Evolutionary conservation across 2,888 invertebrate genomes (phyloP).

Genomic region (Megaustenia siamemsis): DNA sequence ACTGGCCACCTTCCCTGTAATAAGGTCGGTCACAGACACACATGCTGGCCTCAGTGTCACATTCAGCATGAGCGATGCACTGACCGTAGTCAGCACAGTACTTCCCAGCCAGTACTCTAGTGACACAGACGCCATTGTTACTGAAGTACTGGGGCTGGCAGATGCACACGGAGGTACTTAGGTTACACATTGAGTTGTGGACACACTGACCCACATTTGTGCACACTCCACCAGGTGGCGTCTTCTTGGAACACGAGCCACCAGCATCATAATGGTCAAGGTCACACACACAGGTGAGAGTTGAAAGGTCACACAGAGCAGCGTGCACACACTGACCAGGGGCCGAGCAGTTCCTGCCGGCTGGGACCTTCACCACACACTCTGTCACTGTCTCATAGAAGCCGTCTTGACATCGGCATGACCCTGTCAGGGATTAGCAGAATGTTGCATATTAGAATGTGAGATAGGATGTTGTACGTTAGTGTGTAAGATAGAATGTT

Average conservation of each 20-base stretch:
- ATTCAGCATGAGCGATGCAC: conserved; percentile 53
- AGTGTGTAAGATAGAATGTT: too few species aligned
- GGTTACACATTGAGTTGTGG: conserved; percentile 49
- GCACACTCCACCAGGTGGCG: conserved; percentile 40
- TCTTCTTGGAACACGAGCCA: conserved; percentile 31
- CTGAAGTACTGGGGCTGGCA: conserved; percentile 50
- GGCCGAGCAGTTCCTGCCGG: conserved; percentile 43
- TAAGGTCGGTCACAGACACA: conserved; percentile 46
- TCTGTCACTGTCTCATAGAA: conserved; percentile 38
- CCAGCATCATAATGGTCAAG: conserved; percentile 30
- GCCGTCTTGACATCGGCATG: conserved; percentile 44
- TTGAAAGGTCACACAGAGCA: conserved; percentile 47
- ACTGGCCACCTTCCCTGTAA: conserved; percentile 40
- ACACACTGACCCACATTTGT: conserved; percentile 50
- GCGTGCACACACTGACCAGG: conserved; percentile 54
- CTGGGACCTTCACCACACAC: conserved; percentile 32
- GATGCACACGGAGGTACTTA: conserved; percentile 23
- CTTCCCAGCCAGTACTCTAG: conserved; percentile 34
- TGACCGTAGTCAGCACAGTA: conserved; percentile 47
- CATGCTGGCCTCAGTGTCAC: conserved; percentile 26
- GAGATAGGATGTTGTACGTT: too few species aligned
- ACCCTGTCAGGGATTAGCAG: background rate
- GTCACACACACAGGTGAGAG: conserved; percentile 43
- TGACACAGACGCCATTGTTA: conserved; percentile 47
- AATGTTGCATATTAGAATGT: background rate